phyloP scores from a whole-genome alignment of 1,140 invertebrate species.

The Hylaeus volcanicus region DNA sequence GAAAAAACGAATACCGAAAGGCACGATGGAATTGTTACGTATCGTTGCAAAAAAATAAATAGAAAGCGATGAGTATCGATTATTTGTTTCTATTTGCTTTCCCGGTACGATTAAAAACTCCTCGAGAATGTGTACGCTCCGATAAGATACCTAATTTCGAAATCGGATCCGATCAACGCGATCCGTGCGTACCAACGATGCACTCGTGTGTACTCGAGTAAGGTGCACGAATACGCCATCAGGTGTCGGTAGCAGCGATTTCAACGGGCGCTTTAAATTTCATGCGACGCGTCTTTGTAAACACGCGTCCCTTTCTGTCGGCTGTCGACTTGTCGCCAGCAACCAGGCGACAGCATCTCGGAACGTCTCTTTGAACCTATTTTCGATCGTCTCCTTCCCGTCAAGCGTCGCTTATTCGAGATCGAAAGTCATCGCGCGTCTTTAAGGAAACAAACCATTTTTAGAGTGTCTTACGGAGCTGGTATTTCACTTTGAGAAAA shows the following conservation, averaged over 20 bases:
- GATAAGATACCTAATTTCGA: constrained; percentile 28
- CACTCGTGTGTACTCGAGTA: neutral
- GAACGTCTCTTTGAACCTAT: constrained; percentile 12
- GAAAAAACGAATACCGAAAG: neutral
- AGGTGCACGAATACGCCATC: neutral
- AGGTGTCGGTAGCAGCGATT: neutral
- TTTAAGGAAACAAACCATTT: neutral
- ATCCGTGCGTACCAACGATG: neutral
- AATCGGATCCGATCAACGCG: constrained; percentile 24
- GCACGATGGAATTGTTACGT: neutral
- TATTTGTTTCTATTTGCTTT: neutral
- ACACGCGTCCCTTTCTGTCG: constrained; percentile 27
- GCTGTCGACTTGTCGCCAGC: too few species aligned
- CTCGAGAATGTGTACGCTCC: neutral
- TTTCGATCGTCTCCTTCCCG: constrained; percentile 4
- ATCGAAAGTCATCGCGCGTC: neutral
- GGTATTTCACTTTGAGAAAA: constrained; percentile 7
- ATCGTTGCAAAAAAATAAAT: neutral
- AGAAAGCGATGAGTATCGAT: neutral
- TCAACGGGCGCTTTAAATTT: constrained; percentile 45
- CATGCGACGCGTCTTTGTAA: constrained; percentile 35
- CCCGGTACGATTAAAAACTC: neutral
- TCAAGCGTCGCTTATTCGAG: neutral
- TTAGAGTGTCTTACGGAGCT: neutral
- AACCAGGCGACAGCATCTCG: too few species aligned